Percentiles rank a stretch among this genome's conserved stretches.
These are phyloP conservation scores for Palythoa grandiflora DNA, from an alignment of 92 coral and sea anemone genomes.

Conservation along the genomic window DNA sequence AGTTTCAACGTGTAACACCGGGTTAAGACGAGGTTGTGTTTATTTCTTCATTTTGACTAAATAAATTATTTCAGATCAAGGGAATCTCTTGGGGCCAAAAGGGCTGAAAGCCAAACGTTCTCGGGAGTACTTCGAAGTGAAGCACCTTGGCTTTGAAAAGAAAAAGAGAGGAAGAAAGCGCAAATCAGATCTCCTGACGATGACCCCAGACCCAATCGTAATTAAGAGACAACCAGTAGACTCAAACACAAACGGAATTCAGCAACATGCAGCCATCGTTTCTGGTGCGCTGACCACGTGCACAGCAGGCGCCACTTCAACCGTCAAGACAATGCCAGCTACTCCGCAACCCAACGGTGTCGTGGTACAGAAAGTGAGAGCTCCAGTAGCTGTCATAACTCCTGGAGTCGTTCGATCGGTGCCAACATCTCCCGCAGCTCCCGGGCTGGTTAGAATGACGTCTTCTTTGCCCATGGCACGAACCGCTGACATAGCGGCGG, in stretches of 20 bases:
- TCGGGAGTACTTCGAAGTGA: slow-evolving; percentile 97
- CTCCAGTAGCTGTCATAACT: slow-evolving; percentile 37
- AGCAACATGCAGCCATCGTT: slow-evolving; percentile 49
- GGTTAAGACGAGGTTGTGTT: neutral
- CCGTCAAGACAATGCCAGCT: slow-evolving; percentile 32
- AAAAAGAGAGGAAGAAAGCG: slow-evolving; percentile 96
- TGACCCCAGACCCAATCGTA: slow-evolving; percentile 61
- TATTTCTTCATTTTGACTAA: neutral
- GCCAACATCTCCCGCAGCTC: neutral
- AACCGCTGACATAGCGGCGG: slow-evolving; percentile 29
- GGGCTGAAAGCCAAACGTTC: slow-evolving; percentile 98
- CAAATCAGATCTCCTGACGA: slow-evolving; percentile 78
- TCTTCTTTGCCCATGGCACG: slow-evolving; percentile 27
- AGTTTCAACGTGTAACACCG: too few relatives aligned
- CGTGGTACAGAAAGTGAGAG: slow-evolving; percentile 30
- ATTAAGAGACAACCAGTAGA: slow-evolving; percentile 51
- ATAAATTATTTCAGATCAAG: slow-evolving; percentile 77
- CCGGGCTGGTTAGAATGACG: slow-evolving; percentile 5
- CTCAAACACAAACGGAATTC: slow-evolving; percentile 16
- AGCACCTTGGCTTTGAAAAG: slow-evolving; percentile 96
- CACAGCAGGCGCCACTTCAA: slow-evolving; percentile 39
- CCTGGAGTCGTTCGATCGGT: slow-evolving; percentile 39
- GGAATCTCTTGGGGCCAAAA: slow-evolving; percentile 97
- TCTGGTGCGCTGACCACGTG: slow-evolving; percentile 55
- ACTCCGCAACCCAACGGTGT: slow-evolving; percentile 18